Conservation (phyloP, 1,140 invertebrate genomes). For the Heliconius himera region DNA sequence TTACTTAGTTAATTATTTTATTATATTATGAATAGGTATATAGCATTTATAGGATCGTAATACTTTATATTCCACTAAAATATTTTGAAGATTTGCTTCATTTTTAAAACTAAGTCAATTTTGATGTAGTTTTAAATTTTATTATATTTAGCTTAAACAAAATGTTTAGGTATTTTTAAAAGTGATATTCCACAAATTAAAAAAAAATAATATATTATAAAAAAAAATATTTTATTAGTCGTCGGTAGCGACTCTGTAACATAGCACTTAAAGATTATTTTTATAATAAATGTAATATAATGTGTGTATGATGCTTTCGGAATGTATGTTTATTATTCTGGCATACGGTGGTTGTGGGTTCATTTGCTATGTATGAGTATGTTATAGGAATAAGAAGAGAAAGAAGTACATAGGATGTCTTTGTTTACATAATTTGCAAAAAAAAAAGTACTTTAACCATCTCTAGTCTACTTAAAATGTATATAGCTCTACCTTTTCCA, state of each 20-base stretch:
- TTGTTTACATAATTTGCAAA: not conserved
- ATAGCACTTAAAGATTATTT: conserved; percentile 3
- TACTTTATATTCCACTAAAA: not conserved
- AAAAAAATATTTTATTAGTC: not conserved
- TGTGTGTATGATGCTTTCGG: not conserved
- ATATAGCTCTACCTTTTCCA: conserved; percentile 23
- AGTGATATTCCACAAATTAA: not conserved
- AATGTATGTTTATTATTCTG: not conserved
- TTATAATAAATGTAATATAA: not conserved
- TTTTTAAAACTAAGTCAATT: conserved; percentile 14
- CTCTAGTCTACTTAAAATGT: not conserved
- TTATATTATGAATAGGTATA: not conserved
- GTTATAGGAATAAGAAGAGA: not conserved
- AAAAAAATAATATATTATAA: not conserved
- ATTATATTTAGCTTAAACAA: not conserved
- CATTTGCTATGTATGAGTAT: not conserved
- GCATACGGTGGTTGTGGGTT: not conserved
- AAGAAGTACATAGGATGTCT: no score
- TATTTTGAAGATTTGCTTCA: not conserved
- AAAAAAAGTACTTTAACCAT: not conserved
- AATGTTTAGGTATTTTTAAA: conserved; percentile 9
- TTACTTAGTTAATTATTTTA: not conserved
- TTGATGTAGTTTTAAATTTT: conserved; percentile 11
- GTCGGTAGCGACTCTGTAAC: not conserved
- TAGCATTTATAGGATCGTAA: not conserved